These are phyloP conservation scores for Dynastes grantii DNA, from an alignment of 2,888 invertebrate species.

Conservation along the genomic window DNA sequence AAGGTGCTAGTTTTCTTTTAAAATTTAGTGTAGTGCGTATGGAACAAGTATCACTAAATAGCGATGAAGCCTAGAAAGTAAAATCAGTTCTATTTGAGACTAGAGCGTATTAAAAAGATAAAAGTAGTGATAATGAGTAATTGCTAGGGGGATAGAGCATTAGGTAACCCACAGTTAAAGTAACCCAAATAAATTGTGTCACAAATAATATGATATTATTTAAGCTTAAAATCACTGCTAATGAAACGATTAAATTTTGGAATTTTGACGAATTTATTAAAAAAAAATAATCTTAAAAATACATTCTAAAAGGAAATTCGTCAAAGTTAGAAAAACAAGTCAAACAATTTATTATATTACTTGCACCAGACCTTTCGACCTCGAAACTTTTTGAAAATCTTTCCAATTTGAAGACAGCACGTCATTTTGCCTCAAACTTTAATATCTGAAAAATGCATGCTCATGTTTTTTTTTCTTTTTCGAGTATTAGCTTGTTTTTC, in stretches of 20 bases:
- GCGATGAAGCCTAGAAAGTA: slow-evolving; percentile 22
- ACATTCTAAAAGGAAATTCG: not conserved
- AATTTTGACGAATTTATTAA: slow-evolving; percentile 1
- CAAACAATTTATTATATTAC: not conserved
- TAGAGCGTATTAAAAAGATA: not conserved
- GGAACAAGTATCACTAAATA: slow-evolving; percentile 19
- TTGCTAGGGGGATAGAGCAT: slow-evolving; percentile 58
- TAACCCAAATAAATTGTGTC: slow-evolving; percentile 9
- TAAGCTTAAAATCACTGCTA: not conserved
- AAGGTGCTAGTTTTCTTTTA: slow-evolving; percentile 34
- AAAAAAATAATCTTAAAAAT: not conserved
- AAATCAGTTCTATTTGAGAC: not conserved
- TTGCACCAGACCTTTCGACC: slow-evolving; percentile 5
- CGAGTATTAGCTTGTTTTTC: slow-evolving; percentile 11
- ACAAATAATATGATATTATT: slow-evolving; percentile 18
- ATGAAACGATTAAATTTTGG: not conserved
- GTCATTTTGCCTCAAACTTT: not conserved
- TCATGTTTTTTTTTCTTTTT: not conserved
- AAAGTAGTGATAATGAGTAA: not conserved
- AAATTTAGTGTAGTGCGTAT: slow-evolving; percentile 20
- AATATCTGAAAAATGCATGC: not conserved
- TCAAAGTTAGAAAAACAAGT: slow-evolving; percentile 5
- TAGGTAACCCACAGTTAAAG: slow-evolving; percentile 12
- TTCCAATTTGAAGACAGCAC: not conserved
- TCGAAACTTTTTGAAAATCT: too few relatives aligned